phyloP scores from a whole-genome alignment of 2,888 invertebrate species.

The Lepidochrysops patricia region DNA sequence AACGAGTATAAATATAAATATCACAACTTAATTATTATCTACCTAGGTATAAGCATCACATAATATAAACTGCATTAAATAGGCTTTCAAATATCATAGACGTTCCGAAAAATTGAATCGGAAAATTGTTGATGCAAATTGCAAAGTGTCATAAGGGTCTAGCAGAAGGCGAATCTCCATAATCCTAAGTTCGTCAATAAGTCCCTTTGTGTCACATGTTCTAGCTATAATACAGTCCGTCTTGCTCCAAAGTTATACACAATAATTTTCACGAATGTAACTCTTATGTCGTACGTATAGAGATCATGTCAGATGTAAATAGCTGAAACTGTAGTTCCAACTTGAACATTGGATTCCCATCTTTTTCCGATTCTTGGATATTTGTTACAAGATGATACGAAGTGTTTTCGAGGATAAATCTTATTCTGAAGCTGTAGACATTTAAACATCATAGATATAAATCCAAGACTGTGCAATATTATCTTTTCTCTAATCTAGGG shows the following conservation, averaged over 20 bases:
- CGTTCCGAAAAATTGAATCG: background rate
- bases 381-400: too few species aligned
- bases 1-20: too few species aligned
- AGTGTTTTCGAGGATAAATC: too few species aligned
- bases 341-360: background rate
- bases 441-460: too few species aligned
- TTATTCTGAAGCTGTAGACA: too few species aligned
- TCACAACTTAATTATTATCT: background rate
- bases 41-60: background rate
- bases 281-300: too few species aligned
- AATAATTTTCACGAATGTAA: too few species aligned
- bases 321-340: background rate
- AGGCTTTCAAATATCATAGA: background rate
- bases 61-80: background rate
- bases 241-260: too few species aligned
- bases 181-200: background rate
- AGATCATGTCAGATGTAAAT: too few species aligned
- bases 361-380: background rate
- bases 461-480: too few species aligned
- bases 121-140: background rate
- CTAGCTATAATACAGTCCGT: too few species aligned
- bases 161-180: background rate
- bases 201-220: background rate
- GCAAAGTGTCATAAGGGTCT: background rate
- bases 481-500: too few species aligned